A percentile compares a stretch with the other conserved stretches of the same genome.
Evolutionary conservation across 2,113 vertebrate genomes (phyloP).

Genomic region (Anarrhichthys ocellatus): DNA sequence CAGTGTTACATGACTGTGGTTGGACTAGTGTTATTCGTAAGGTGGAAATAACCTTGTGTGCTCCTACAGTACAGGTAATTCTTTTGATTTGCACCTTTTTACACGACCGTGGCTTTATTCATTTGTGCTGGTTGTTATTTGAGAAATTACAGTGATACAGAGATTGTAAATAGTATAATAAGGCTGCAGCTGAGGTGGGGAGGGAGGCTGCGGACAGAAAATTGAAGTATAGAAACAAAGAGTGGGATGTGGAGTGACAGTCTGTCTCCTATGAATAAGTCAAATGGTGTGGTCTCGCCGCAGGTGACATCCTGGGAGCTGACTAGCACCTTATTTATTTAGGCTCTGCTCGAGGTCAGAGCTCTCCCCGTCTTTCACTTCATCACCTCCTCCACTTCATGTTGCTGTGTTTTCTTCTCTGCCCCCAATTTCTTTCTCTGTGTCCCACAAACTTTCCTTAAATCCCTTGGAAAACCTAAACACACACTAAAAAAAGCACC

Average conservation of each 20-base stretch:
- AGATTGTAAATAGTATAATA: not conserved
- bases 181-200: not conserved
- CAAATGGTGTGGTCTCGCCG: conserved; percentile 47
- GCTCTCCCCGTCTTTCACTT: not conserved
- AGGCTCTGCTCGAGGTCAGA: conserved; percentile 51
- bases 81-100: not conserved
- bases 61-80: not conserved
- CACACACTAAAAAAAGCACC: not conserved
- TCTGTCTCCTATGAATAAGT: conserved; percentile 64
- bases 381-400: conserved; percentile 33
- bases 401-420: not conserved
- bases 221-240: not conserved
- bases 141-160: not conserved
- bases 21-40: not conserved
- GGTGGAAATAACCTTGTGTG: not conserved
- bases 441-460: conserved; percentile 2
- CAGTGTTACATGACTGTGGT: not conserved
- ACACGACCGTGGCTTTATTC: not conserved
- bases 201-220: not conserved
- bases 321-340: conserved; percentile 73
- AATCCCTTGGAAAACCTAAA: conserved; percentile 4
- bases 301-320: conserved; percentile 55
- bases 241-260: conserved; percentile 15
- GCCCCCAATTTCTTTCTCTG: not conserved
- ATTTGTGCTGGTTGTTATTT: not conserved